Base-by-base conservation (phyloP, 2,797 vertebrate species). In the Coccyzus lansbergi region DNA sequence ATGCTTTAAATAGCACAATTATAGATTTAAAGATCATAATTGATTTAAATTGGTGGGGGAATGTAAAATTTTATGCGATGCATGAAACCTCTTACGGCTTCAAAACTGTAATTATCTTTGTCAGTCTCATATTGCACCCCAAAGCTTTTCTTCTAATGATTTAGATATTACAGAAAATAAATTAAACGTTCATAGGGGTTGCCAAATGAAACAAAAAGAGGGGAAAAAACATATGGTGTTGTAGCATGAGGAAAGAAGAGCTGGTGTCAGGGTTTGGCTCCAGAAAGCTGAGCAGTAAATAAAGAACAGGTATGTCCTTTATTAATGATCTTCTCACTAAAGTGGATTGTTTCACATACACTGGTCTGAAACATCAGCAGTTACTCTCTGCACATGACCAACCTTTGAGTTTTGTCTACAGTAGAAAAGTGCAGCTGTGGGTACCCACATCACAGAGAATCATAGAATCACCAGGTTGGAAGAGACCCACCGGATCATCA, bases 61-160 rank as follows among this genome's bases (percentile, higher is more conserved):
- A 92, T 89, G 82, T 95, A 95, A 94, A 96, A 92, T 83, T 90
- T 96, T 95, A 96, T 95, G 95, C 91, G 94, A 96, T 95, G 90
- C 92, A 93, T 88, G 90, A 96, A 97, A 94, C 92, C 93, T 95
- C 93, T 94, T 80, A 93, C 91, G 64, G 88, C 67, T 95, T 92
- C 93, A 87, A 91, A 80, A 79, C 80, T 34, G 69, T 83, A 90
- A 93, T 93, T 95, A 92, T 83, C 84, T 80, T 75, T 75, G 92
- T 93, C 88, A 90, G 72, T 85, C 78, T 82, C 67, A 17, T 77
- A 74, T 44, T 89, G 92, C 83, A 68, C 92, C 92, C 83, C 67
- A 71, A 81, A 87, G 75, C 67, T 92, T 91, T 87, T 63, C 81
- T 60, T 69, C 28, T 49, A 70, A 42, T 77, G 74, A 78, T 89